These are phyloP conservation scores for Clivina fossor DNA, from an alignment of 2,888 invertebrate species.

Conservation along the genomic window DNA sequence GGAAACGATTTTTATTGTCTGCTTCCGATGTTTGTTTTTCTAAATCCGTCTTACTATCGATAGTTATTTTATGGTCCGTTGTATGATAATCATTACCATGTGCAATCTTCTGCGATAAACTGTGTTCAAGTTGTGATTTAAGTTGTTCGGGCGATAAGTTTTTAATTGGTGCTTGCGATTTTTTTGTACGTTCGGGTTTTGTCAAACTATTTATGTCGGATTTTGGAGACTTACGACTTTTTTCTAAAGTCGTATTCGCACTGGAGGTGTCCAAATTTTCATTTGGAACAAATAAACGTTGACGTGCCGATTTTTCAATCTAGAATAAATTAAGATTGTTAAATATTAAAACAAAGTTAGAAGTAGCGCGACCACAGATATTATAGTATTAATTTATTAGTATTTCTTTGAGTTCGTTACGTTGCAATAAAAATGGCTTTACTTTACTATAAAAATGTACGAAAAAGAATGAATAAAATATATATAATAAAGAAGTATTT, in stretches of 20 bases:
- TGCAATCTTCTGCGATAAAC: conserved; percentile 43
- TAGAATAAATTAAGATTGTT: conserved; percentile 43
- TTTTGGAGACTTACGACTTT: conserved; percentile 47
- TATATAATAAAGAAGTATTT: conserved; percentile 38
- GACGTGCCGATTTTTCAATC: conserved; percentile 48
- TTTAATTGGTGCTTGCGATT: conserved; percentile 36
- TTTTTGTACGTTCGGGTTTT: conserved; percentile 41
- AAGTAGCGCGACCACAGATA: no score
- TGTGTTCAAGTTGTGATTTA: conserved; percentile 48
- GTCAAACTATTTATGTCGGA: conserved; percentile 37
- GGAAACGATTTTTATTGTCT: conserved; percentile 59
- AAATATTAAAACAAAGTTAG: no score
- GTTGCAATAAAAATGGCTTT: background rate
- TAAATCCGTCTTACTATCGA: conserved; percentile 48
- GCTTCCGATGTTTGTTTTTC: conserved; percentile 61
- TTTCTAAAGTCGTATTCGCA: conserved; percentile 50
- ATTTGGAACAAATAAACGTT: conserved; percentile 52
- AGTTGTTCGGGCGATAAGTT: conserved; percentile 46
- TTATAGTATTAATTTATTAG: conserved; percentile 3
- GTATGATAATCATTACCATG: conserved; percentile 28
- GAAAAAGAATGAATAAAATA: conserved; percentile 5
- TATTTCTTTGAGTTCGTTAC: background rate
- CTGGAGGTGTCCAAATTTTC: conserved; percentile 49
- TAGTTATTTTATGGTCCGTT: conserved; percentile 8
- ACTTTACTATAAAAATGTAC: background rate